phyloP scores from a whole-genome alignment of 2,797 vertebrate species.

The Amphiprion clarkii region DNA sequence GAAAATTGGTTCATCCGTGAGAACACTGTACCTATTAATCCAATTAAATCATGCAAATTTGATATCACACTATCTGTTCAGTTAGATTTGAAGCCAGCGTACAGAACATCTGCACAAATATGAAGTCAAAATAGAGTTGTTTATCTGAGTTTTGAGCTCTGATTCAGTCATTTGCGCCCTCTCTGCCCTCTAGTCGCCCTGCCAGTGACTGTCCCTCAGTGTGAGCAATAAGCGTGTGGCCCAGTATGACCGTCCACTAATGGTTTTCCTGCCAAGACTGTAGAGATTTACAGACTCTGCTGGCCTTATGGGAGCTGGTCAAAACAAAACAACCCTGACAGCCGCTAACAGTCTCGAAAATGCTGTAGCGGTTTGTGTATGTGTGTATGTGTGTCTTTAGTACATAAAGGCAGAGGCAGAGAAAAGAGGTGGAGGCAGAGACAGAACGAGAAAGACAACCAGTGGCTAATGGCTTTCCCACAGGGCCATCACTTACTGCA shows the following conservation, averaged over 20 bases:
- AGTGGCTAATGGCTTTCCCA: slow-evolving; percentile 67
- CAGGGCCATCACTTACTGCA: slow-evolving; percentile 53
- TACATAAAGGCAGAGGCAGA: slow-evolving; percentile 37
- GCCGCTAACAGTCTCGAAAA: slow-evolving; percentile 44
- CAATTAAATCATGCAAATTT: slow-evolving; percentile 5
- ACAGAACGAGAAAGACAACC: slow-evolving; percentile 39
- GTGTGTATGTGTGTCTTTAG: slow-evolving; percentile 1
- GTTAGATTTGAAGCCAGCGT: background rate
- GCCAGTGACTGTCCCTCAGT: slow-evolving; percentile 19
- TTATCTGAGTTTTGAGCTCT: background rate
- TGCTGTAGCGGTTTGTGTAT: slow-evolving; percentile 11
- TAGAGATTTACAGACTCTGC: slow-evolving; percentile 55
- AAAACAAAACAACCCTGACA: slow-evolving; percentile 67
- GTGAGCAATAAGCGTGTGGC: slow-evolving; percentile 45
- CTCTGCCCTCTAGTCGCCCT: slow-evolving; percentile 32
- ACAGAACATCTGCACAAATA: background rate
- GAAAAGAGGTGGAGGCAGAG: slow-evolving; percentile 14
- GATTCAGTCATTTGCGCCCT: slow-evolving; percentile 12
- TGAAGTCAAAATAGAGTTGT: background rate
- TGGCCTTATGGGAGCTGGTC: slow-evolving; percentile 54
- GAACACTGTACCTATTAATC: background rate
- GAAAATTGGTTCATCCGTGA: slow-evolving; percentile 12
- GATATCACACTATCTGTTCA: background rate
- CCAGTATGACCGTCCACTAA: slow-evolving; percentile 35
- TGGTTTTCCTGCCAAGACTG: slow-evolving; percentile 52